Base-by-base conservation (phyloP, 1,140 invertebrate genomes). In the Cotesia typhae region DNA sequence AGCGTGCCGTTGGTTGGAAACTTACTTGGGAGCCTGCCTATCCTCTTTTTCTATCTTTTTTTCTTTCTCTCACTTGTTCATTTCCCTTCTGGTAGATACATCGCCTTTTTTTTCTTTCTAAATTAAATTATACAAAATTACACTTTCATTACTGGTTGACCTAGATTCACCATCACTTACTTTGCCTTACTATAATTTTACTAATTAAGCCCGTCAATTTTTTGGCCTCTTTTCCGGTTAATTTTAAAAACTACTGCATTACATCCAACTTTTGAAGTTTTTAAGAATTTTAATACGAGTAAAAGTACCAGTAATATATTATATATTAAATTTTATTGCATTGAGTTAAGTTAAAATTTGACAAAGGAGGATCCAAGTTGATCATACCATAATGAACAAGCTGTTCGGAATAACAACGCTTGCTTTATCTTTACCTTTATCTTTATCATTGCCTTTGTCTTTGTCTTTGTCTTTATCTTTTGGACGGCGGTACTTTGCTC, bases 391-490 rank as follows among this genome's bases (percentile, higher is more conserved):
- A 47, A 47, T 47, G 41, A 47, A 47, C 41, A 47, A 47, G 41
- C 5, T 47, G 41, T 6, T n/a, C n/a, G 10, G 41, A 17, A 57
- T 20, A 61, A 28, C 20, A 61, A 7, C 59, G 9, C 28, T 10
- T 5, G 14, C 76, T 81, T 74, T 70, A 74, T 76, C 73, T 67
- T 71, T 76, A 71, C 77, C 68, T 74, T 71, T 70, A 74, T 76
- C 73, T 67, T 71, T 76, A 71, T 76, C 68, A 74, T 71, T 77
- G 63, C 61, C 57, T 71, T 73, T 57, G 35, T 38, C 59, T 73
- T 75, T 65, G 51, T 65, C 63, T 12, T 57, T 57, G 10, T 57
- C 53, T 57, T 57, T 57, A 57, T 14, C n/a, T 17, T 57, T 57
- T 12, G 5, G 17, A 2, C 20, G 10, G 10, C 10, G 59, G 17